These are phyloP conservation scores for Pantala flavescens DNA, from an alignment of 1,140 invertebrate genomes.

Conservation along the genomic window DNA sequence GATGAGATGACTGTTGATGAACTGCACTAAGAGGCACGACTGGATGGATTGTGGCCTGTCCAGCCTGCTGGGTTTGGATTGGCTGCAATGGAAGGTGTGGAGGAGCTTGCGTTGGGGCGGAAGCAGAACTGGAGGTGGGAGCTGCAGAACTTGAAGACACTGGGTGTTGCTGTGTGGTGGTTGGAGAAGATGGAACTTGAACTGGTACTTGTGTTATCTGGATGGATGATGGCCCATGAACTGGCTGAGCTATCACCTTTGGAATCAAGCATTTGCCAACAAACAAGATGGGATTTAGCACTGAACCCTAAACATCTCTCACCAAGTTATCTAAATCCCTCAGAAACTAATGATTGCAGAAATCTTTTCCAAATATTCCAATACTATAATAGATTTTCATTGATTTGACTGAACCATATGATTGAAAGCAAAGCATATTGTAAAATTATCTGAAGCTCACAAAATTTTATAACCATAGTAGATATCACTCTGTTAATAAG, in stretches of 20 bases:
- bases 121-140: background rate
- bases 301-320: too few relatives aligned
- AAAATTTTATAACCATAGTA: too few relatives aligned
- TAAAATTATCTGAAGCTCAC: too few relatives aligned
- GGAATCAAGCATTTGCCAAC: too few relatives aligned
- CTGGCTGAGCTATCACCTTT: background rate
- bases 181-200: background rate
- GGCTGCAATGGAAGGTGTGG: background rate
- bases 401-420: too few relatives aligned
- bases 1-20: background rate
- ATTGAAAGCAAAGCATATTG: too few relatives aligned
- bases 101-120: background rate
- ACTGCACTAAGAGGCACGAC: background rate
- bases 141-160: background rate
- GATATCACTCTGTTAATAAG: too few relatives aligned
- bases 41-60: background rate
- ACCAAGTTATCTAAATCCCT: too few relatives aligned
- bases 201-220: background rate
- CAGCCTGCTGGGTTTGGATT: background rate
- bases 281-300: too few relatives aligned
- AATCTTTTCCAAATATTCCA: too few relatives aligned
- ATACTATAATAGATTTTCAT: too few relatives aligned
- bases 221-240: conserved; percentile 1
- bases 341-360: too few relatives aligned
- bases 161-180: background rate